A percentile compares a stretch with the other conserved stretches of the same genome.
Evolutionary conservation across 2,888 invertebrate species (phyloP).

Genomic region (Ormyrus rosae): DNA sequence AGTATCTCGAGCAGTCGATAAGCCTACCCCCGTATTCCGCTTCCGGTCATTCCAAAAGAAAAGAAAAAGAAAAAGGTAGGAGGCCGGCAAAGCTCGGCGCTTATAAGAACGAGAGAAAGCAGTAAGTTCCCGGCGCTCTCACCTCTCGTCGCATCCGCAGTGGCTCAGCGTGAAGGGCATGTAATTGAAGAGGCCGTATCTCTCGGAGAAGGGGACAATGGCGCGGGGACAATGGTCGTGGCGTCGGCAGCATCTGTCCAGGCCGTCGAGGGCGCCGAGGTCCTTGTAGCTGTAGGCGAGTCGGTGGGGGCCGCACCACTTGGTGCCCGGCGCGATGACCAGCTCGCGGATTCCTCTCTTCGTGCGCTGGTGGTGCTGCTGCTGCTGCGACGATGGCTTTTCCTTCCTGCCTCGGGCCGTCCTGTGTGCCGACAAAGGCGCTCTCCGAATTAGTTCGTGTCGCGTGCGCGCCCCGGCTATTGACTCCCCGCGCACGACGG

Average conservation of each 20-base stretch:
- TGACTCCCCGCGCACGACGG: not conserved
- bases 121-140: conserved; percentile 60
- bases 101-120: no score
- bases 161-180: conserved; percentile 93
- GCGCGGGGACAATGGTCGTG: conserved; percentile 92
- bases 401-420: conserved; percentile 73
- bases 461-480: not conserved
- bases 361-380: not conserved
- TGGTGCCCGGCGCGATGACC: conserved; percentile 91
- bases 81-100: no score
- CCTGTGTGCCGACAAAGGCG: conserved; percentile 14
- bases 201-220: conserved; percentile 89
- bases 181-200: conserved; percentile 92
- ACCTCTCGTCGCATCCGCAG: conserved; percentile 95
- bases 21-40: no score
- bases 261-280: conserved; percentile 88
- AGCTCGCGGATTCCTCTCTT: conserved; percentile 76
- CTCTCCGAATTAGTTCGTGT: conserved; percentile 41
- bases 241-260: conserved; percentile 89
- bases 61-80: no score
- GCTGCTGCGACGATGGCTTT: not conserved
- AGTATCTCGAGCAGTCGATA: no score
- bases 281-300: conserved; percentile 88
- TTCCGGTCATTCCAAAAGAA: no score
- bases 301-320: conserved; percentile 95